A percentile compares a stretch with the other conserved stretches of the same genome.
These are phyloP conservation scores for Caenorhabditis drosophilae DNA, from an alignment of 2,888 invertebrate species.

Conservation along the genomic window DNA sequence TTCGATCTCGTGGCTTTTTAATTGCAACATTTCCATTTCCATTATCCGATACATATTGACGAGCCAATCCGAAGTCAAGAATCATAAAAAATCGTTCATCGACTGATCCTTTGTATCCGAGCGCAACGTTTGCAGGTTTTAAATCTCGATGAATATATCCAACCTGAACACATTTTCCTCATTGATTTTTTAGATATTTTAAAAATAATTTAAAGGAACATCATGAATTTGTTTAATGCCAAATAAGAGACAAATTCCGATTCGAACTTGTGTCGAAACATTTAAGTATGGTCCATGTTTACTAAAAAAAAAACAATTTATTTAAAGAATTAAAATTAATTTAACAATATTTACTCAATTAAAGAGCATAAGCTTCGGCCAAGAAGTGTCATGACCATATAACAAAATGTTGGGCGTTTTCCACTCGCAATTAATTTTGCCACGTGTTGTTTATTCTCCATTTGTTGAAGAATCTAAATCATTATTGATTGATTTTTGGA, in stretches of 20 bases:
- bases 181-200: not conserved
- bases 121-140: slow-evolving; percentile 53
- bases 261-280: slow-evolving; percentile 47
- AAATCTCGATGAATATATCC: slow-evolving; percentile 51
- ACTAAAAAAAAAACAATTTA: slow-evolving; percentile 8
- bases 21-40: slow-evolving; percentile 6
- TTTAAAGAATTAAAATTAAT: not conserved
- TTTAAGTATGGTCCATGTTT: slow-evolving; percentile 32
- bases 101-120: slow-evolving; percentile 35
- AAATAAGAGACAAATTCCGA: slow-evolving; percentile 48
- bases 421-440: slow-evolving; percentile 47
- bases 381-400: slow-evolving; percentile 56
- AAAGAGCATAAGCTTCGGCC: slow-evolving; percentile 49
- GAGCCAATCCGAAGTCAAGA: slow-evolving; percentile 52
- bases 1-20: slow-evolving; percentile 28
- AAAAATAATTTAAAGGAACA: slow-evolving; percentile 13
- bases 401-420: slow-evolving; percentile 40
- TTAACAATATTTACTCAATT: slow-evolving; percentile 5
- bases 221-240: slow-evolving; percentile 58
- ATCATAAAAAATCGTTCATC: slow-evolving; percentile 44
- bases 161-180: slow-evolving; percentile 35
- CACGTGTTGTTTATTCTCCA: slow-evolving; percentile 31
- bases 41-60: slow-evolving; percentile 33
- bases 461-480: slow-evolving; percentile 8
- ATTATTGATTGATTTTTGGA: not conserved